These are phyloP conservation scores for Thera obeliscata DNA, from an alignment of 2,888 invertebrate genomes.

Conservation along the genomic window DNA sequence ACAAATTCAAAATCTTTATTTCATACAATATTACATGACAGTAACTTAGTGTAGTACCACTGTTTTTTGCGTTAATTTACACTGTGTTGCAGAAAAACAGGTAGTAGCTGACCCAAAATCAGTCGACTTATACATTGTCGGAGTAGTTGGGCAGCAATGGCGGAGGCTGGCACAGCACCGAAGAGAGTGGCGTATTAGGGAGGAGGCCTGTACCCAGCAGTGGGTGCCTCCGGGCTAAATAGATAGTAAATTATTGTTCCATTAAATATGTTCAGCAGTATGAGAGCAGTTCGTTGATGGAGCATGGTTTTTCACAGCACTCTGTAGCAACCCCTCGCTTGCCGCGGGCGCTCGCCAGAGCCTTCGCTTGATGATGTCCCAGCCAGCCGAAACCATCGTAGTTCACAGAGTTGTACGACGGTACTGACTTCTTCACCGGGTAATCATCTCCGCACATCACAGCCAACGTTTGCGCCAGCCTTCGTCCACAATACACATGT, in stretches of 20 bases:
- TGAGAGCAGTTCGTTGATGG: slow-evolving; percentile 25
- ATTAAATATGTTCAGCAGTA: slow-evolving; percentile 26
- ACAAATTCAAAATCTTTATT: too few species aligned
- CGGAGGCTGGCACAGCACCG: too few species aligned
- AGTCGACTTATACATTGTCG: too few species aligned
- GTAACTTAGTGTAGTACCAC: too few species aligned
- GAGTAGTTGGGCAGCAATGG: too few species aligned
- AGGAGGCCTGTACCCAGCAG: too few species aligned
- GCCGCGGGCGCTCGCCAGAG: slow-evolving; percentile 24
- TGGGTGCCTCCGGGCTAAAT: too few species aligned
- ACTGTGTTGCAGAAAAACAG: too few species aligned
- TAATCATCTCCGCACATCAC: slow-evolving; percentile 24
- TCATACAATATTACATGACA: too few species aligned
- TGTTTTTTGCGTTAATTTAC: too few species aligned
- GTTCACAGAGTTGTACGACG: slow-evolving; percentile 27
- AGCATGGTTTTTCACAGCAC: slow-evolving; percentile 38
- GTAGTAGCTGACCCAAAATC: too few species aligned
- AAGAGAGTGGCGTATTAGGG: too few species aligned
- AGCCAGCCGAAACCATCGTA: slow-evolving; percentile 25
- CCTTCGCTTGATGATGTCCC: slow-evolving; percentile 19
- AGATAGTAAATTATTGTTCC: background rate
- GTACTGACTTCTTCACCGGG: slow-evolving; percentile 24
- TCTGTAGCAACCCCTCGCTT: slow-evolving; percentile 35
- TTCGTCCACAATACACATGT: slow-evolving; percentile 30
- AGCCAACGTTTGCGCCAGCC: slow-evolving; percentile 27